Evolutionary conservation across 2,113 vertebrate species (phyloP), one percentile per base, ranked within the genome.

Genomic region (Patagioenas fasciata): DNA sequence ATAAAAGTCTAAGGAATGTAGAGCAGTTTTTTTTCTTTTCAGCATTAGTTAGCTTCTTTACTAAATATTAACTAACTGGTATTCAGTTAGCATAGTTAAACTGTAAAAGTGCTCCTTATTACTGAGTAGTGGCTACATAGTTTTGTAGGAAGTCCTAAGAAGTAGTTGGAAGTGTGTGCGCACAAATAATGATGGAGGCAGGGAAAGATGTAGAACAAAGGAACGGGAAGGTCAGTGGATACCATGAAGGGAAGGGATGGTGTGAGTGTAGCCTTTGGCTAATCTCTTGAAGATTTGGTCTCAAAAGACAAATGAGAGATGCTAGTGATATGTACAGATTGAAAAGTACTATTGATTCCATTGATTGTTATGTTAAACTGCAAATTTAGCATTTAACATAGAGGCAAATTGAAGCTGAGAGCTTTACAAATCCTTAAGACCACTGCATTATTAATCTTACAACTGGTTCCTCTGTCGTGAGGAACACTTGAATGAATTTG

Each of bases 51-150:
- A 47, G 6, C 1, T 48, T 60, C 66, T 48, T 90, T 57, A 56
- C 51, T 84, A 60, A 89, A 51, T 88, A 80, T 67, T 95, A 80
- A 85, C 74, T 87, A 61, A 15, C n/a, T 74, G 20, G 11, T 47
- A 18, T 62, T 83, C 19, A 36, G 8, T 77, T 85, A 83, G 32
- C 40, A 10, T 24, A 32, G 42, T 79, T 94, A 53, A 80, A 74
- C 40, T 90, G 21, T 85, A 58, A 58, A 88, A 89, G 47, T 32
- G 36, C 17, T 80, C 11, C 28, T 42, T n/a, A 18, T 51, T 74
- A 62, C 60, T 85, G 26, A 20, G 18, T 47, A 47, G 44, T 56
- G 66, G n/a, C 40, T 40, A 6, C 23, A 78, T 62, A 65, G n/a
- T 38, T 69, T 66, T 50, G 23, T 53, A 62, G 28, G 19, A 71